Percentiles rank a stretch among this genome's conserved stretches.
phyloP scores from a whole-genome alignment of 2,113 vertebrate species.

The Irena cyanogastra region DNA sequence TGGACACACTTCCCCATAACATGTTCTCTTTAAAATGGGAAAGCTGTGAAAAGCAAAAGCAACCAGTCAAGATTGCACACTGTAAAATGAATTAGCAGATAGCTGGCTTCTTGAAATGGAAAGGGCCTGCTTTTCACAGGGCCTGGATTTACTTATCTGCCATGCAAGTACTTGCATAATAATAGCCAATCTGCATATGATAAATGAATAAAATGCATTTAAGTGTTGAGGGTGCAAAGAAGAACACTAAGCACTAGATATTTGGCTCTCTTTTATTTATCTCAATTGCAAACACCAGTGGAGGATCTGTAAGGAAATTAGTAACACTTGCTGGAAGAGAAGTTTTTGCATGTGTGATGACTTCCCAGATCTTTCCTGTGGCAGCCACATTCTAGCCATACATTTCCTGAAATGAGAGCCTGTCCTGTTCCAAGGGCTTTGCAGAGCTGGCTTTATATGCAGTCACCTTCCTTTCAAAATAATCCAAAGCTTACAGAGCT shows the following conservation, averaged over 20 bases:
- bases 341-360: neutral
- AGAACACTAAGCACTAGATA: neutral
- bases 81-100: slow-evolving; percentile 3
- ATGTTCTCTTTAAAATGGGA: neutral
- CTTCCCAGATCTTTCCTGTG: neutral
- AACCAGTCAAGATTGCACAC: neutral
- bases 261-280: neutral
- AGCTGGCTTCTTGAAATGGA: slow-evolving; percentile 6
- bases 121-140: neutral
- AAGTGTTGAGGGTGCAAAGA: neutral
- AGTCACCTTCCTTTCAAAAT: neutral
- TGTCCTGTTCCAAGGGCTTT: neutral
- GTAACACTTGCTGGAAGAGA: neutral
- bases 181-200: neutral
- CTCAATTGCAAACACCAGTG: neutral
- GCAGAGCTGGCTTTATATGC: neutral
- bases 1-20: neutral
- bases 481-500: neutral
- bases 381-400: neutral
- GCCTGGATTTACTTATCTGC: neutral
- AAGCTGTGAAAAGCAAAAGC: neutral
- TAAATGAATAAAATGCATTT: slow-evolving; percentile 18
- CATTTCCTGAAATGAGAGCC: neutral
- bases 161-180: neutral
- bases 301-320: neutral